phyloP scores from a whole-genome alignment of 2,888 invertebrate species.

The Leuctra nigra region DNA sequence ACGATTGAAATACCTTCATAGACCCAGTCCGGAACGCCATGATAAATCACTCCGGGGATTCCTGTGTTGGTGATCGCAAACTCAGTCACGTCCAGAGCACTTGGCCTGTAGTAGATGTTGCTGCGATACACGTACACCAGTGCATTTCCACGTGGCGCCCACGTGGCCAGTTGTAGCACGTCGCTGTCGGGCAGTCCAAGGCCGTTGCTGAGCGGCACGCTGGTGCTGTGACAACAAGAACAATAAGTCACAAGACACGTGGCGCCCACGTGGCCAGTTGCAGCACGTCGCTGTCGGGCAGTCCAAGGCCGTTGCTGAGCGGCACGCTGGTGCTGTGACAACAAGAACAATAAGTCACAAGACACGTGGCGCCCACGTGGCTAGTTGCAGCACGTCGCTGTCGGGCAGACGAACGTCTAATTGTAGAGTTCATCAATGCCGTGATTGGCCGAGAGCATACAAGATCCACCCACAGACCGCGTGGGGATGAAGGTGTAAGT shows the following conservation, averaged over 20 bases:
- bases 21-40: constrained; percentile 92
- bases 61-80: constrained; percentile 55
- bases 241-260: no score
- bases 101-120: constrained; percentile 66
- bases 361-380: constrained; percentile 75
- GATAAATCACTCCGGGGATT: constrained; percentile 55
- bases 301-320: constrained; percentile 12
- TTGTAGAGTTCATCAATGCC: no score
- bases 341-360: no score
- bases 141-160: constrained; percentile 68
- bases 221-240: constrained; percentile 17
- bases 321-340: constrained; percentile 18
- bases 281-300: constrained; percentile 36
- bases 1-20: constrained; percentile 85
- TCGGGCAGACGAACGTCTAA: constrained; percentile 19
- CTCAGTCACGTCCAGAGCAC: constrained; percentile 40
- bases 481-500: no score
- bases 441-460: no score
- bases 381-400: constrained; percentile 52
- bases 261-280: constrained; percentile 77
- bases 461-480: no score
- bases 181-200: constrained; percentile 13
- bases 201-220: constrained; percentile 12
- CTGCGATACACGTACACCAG: constrained; percentile 65
- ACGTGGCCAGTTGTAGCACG: constrained; percentile 61